Conservation (phyloP, 2,797 vertebrate genomes). For the Tamandua tetradactyla region DNA sequence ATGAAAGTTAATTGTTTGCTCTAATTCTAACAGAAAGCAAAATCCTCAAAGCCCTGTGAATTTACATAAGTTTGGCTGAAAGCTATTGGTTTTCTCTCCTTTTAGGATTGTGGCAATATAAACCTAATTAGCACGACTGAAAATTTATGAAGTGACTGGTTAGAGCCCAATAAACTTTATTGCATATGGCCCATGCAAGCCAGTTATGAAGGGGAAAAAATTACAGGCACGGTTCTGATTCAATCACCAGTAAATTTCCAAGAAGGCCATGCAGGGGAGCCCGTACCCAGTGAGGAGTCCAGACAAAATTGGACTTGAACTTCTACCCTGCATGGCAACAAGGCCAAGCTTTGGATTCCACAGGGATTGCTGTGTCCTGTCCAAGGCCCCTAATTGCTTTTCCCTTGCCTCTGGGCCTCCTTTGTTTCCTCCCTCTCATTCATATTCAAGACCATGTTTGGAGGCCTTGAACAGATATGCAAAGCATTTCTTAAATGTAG, state of each 20-base stretch:
- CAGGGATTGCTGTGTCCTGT: background rate
- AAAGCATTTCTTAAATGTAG: conserved; percentile 72
- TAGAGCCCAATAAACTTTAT: conserved; percentile 26
- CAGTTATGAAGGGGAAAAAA: conserved; percentile 48
- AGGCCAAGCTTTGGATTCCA: background rate
- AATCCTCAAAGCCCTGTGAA: background rate
- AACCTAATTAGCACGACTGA: background rate
- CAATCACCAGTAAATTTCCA: background rate
- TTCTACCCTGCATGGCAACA: background rate
- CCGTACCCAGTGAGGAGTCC: background rate
- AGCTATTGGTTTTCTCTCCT: background rate
- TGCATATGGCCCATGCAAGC: background rate
- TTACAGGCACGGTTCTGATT: background rate
- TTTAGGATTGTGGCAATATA: background rate
- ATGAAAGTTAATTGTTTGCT: conserved; percentile 43
- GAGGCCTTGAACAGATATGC: conserved; percentile 64
- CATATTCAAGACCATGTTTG: conserved; percentile 54
- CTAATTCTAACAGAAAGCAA: background rate
- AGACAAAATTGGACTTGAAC: background rate
- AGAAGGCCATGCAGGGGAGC: background rate
- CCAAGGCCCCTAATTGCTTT: conserved; percentile 44
- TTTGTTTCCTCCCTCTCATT: conserved; percentile 58
- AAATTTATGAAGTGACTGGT: conserved; percentile 27
- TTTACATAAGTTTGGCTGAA: background rate
- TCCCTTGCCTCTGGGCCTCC: conserved; percentile 47